These are phyloP conservation scores for Cyprinodon brontotheroides DNA, from an alignment of 2,113 vertebrate species.

Conservation along the genomic window DNA sequence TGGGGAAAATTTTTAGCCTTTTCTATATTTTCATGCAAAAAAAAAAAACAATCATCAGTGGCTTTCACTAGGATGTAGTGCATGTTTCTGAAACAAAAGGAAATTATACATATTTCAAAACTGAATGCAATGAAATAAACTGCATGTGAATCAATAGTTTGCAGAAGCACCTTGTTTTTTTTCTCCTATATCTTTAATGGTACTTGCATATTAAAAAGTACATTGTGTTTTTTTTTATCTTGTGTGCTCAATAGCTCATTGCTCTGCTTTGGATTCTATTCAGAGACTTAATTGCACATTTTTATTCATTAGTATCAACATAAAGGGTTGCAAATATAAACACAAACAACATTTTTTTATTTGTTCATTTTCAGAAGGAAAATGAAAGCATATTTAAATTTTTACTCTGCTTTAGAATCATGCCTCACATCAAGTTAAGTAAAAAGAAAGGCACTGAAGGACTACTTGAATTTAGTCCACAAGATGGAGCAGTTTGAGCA, in stretches of 20 bases:
- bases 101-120: background rate
- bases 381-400: background rate
- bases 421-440: background rate
- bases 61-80: background rate
- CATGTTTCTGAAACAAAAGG: too few species aligned
- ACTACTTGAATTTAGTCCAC: conserved; percentile 27
- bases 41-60: background rate
- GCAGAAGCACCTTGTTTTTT: background rate
- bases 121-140: background rate
- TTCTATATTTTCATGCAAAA: background rate
- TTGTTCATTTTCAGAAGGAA: background rate
- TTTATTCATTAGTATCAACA: background rate
- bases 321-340: background rate
- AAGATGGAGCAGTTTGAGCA: conserved; percentile 53
- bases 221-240: too few species aligned
- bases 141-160: background rate
- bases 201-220: too few species aligned
- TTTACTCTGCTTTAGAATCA: background rate
- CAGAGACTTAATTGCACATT: background rate
- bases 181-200: background rate
- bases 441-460: background rate
- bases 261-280: background rate
- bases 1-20: background rate
- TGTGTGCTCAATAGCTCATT: too few species aligned
- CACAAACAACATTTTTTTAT: background rate